A percentile compares a stretch with the other conserved stretches of the same genome.
Evolutionary conservation across 1,140 invertebrate species (phyloP).

Genomic region (Drosophila bipectinata): DNA sequence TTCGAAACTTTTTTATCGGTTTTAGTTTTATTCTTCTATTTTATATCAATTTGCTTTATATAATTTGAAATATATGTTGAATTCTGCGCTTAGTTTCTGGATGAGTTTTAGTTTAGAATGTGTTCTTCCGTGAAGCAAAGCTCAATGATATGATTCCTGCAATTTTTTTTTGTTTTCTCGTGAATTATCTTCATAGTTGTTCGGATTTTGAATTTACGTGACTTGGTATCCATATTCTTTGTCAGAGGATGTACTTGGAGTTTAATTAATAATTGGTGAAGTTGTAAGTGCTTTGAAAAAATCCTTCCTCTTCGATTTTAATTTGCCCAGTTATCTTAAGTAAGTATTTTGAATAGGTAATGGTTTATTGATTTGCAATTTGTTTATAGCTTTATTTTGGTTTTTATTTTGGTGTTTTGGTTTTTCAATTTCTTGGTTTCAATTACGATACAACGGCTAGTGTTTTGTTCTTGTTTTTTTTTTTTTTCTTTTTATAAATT

Average conservation of each 20-base stretch:
- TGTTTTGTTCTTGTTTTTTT: conserved; percentile 48
- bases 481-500: conserved; percentile 51
- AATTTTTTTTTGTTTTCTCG: conserved; percentile 16
- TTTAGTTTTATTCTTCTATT: conserved; percentile 34
- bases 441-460: conserved; percentile 62
- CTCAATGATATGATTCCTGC: conserved; percentile 76
- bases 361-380: conserved; percentile 40
- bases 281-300: conserved; percentile 7
- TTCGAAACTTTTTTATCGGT: conserved; percentile 46
- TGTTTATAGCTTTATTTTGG: conserved; percentile 3
- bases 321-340: conserved; percentile 17
- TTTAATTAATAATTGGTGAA: conserved; percentile 18
- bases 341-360: conserved; percentile 26
- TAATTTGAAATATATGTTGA: conserved; percentile 61
- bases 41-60: conserved; percentile 49
- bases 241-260: conserved; percentile 20
- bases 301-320: neutral
- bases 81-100: conserved; percentile 27
- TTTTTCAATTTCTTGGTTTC: conserved; percentile 25
- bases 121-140: conserved; percentile 65
- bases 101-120: conserved; percentile 59
- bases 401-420: conserved; percentile 2
- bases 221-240: conserved; percentile 30
- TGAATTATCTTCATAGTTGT: conserved; percentile 27
- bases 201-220: conserved; percentile 12